Conservation (phyloP, 2,113 vertebrate species). For the Dipodomys merriami region DNA sequence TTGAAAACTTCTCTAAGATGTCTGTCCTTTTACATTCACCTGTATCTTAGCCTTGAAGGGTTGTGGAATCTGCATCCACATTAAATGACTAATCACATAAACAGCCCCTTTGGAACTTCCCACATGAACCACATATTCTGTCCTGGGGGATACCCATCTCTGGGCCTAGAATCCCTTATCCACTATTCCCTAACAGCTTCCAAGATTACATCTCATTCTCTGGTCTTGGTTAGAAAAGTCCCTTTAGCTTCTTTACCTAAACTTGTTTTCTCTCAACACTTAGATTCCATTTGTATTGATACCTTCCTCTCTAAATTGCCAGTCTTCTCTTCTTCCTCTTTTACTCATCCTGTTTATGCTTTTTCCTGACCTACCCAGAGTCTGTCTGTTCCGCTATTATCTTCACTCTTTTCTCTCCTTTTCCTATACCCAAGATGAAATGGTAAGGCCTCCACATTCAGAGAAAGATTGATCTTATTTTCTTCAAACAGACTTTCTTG, state of each 20-base stretch:
- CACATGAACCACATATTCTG: background rate
- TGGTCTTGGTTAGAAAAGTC: background rate
- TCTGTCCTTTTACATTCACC: background rate
- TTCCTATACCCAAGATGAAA: background rate
- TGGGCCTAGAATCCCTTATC: background rate
- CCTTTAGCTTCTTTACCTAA: background rate
- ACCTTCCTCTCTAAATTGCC: background rate
- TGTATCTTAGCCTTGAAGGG: background rate
- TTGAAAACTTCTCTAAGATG: slow-evolving; percentile 8
- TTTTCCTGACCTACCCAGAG: background rate
- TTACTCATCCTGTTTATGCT: background rate
- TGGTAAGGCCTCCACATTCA: background rate
- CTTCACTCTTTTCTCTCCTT: background rate
- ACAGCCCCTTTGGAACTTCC: background rate
- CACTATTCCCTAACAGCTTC: background rate
- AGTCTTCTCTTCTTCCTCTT: background rate
- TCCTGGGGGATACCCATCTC: background rate
- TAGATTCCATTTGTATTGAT: background rate
- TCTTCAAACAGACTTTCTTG: background rate
- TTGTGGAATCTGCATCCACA: background rate
- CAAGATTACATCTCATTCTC: background rate
- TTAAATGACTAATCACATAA: background rate
- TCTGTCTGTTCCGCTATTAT: background rate
- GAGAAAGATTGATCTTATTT: background rate
- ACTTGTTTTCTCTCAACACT: slow-evolving; percentile 13